phyloP scores from a whole-genome alignment of 2,113 vertebrate species.

The Fukomys damarensis region DNA sequence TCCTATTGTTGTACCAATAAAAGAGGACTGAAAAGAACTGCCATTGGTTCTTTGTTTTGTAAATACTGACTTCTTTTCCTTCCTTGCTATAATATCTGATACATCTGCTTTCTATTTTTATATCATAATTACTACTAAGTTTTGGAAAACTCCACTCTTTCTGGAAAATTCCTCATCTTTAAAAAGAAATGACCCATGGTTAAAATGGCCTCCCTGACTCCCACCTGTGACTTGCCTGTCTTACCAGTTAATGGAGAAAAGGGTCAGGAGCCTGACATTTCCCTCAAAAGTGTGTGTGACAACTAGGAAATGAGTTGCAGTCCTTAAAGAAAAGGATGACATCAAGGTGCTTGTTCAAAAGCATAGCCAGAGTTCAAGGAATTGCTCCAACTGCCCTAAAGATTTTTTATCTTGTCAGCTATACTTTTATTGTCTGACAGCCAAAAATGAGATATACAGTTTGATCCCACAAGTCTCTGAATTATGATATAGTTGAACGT shows the following conservation, averaged over 20 bases:
- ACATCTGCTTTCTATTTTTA: conserved; percentile 67
- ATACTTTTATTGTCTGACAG: background rate
- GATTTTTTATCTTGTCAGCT: background rate
- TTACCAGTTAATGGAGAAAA: background rate
- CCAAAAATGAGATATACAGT: background rate
- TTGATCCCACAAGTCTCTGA: background rate
- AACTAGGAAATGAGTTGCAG: background rate
- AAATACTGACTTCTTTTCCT: conserved; percentile 57
- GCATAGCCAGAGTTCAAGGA: background rate
- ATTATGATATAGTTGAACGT: background rate
- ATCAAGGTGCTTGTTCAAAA: background rate
- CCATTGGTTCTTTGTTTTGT: conserved; percentile 51
- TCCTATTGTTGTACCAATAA: background rate
- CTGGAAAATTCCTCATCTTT: conserved; percentile 22
- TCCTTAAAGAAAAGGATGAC: background rate
- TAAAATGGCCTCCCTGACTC: background rate
- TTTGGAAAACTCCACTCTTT: conserved; percentile 23
- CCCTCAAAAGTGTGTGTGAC: background rate
- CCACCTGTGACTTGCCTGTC: background rate
- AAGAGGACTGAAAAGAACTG: background rate
- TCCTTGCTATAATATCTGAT: conserved; percentile 18
- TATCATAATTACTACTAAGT: conserved; percentile 17
- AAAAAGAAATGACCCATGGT: conserved; percentile 1
- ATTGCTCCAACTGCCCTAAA: background rate
- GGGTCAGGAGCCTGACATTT: background rate